Evolutionary conservation across 1,140 invertebrate genomes (phyloP).

Genomic region (Agrilus planipennis): DNA sequence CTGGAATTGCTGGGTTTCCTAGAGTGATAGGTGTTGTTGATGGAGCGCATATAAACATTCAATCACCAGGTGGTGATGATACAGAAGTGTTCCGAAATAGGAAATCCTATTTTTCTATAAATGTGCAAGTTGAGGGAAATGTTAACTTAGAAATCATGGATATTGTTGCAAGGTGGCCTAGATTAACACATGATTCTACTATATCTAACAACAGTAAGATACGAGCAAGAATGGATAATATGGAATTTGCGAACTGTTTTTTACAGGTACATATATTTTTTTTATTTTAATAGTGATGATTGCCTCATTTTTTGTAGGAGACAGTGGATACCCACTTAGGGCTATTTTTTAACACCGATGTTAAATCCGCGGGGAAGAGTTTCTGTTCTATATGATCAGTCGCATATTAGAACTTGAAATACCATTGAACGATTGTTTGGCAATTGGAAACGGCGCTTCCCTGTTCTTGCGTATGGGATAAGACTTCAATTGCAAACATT

Average conservation of each 20-base stretch:
- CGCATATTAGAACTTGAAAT: slow-evolving; percentile 33
- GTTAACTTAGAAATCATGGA: slow-evolving; percentile 18
- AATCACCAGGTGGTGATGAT: slow-evolving; percentile 13
- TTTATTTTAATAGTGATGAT: background rate
- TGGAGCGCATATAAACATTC: slow-evolving; percentile 22
- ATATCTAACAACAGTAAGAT: slow-evolving; percentile 24
- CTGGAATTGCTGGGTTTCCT: slow-evolving; percentile 27
- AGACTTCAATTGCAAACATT: background rate
- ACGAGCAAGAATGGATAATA: slow-evolving; percentile 10
- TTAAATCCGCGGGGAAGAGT: slow-evolving; percentile 10
- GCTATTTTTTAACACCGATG: slow-evolving; percentile 25
- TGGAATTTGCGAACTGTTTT: slow-evolving; percentile 1
- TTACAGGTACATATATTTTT: slow-evolving; percentile 1
- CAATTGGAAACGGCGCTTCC: slow-evolving; percentile 32
- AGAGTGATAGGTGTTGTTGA: slow-evolving; percentile 15
- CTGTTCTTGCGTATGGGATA: slow-evolving; percentile 7
- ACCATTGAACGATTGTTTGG: slow-evolving; percentile 33
- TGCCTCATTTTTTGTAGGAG: slow-evolving; percentile 13
- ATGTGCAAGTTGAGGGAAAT: slow-evolving; percentile 29
- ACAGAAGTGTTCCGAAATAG: slow-evolving; percentile 31
- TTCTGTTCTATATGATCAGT: slow-evolving; percentile 30
- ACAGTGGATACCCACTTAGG: slow-evolving; percentile 24
- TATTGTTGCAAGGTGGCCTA: slow-evolving; percentile 31
- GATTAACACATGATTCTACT: slow-evolving; percentile 26
- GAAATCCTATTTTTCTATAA: slow-evolving; percentile 32